Conservation (phyloP, 2,113 vertebrate genomes). For the Peromyscus leucopus region DNA sequence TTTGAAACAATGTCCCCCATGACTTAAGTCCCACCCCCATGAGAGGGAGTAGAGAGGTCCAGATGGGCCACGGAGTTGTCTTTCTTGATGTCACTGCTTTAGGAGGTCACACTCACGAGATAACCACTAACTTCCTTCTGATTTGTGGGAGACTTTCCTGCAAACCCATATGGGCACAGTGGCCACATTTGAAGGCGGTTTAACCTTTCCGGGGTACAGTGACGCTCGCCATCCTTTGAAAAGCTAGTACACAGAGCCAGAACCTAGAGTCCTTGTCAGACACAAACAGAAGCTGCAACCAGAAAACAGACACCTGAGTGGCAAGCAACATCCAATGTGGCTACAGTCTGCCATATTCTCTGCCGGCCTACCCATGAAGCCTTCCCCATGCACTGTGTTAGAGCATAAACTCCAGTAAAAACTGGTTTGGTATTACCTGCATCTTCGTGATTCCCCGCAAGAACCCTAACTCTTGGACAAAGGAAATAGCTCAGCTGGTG, state of each 20-base stretch:
- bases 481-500: not conserved
- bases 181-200: not conserved
- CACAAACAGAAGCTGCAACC: not conserved
- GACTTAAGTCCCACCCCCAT: not conserved
- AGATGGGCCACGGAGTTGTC: not conserved
- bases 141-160: not conserved
- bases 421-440: too few species aligned
- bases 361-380: not conserved
- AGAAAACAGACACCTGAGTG: not conserved
- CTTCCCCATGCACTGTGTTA: not conserved
- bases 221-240: too few species aligned
- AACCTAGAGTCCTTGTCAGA: not conserved
- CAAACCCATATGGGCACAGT: not conserved
- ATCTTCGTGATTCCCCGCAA: too few species aligned
- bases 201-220: not conserved
- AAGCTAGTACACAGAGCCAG: not conserved
- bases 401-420: not conserved
- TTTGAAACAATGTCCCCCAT: not conserved
- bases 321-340: not conserved
- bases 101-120: not conserved
- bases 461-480: not conserved
- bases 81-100: not conserved
- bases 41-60: not conserved
- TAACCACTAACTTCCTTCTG: not conserved
- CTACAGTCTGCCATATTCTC: not conserved